Conservation (phyloP, 2,888 invertebrate genomes). For the Prenolepis imparis region DNA sequence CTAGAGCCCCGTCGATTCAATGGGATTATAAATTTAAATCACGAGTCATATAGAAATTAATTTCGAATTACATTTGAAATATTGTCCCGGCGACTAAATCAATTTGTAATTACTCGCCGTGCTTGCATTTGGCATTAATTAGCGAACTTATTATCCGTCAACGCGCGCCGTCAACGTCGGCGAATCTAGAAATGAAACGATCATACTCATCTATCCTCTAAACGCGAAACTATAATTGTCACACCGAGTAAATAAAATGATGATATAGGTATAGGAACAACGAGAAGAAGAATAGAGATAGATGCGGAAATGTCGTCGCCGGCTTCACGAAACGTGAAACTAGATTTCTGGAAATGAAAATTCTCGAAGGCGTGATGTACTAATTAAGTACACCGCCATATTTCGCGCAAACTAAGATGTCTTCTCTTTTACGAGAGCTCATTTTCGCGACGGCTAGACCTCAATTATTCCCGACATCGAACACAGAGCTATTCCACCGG, state of each 20-base stretch:
- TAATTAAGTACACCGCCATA: conserved; percentile 46
- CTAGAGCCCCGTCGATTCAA: conserved; percentile 54
- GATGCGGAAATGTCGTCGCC: not conserved
- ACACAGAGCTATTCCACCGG: conserved; percentile 52
- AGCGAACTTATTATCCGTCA: conserved; percentile 70
- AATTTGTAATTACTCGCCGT: conserved; percentile 73
- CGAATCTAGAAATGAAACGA: conserved; percentile 20
- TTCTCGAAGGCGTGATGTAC: conserved; percentile 23
- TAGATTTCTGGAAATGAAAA: conserved; percentile 12
- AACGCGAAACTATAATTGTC: too few relatives aligned
- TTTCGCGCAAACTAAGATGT: conserved; percentile 51
- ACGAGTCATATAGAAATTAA: conserved; percentile 75
- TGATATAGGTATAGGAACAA: not conserved
- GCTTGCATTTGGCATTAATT: conserved; percentile 69
- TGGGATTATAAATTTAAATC: conserved; percentile 75
- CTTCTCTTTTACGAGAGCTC: conserved; percentile 42
- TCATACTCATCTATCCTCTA: not conserved
- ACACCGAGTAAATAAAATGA: too few relatives aligned
- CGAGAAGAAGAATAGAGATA: not conserved
- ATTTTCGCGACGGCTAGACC: conserved; percentile 54
- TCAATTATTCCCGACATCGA: conserved; percentile 57
- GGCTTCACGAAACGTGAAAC: too few relatives aligned
- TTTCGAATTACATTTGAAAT: conserved; percentile 68
- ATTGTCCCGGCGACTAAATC: conserved; percentile 67
- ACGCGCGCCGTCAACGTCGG: conserved; percentile 28